A percentile compares a stretch with the other conserved stretches of the same genome.
Conservation (phyloP, 2,113 vertebrate genomes). For the Aplodontia rufa region DNA sequence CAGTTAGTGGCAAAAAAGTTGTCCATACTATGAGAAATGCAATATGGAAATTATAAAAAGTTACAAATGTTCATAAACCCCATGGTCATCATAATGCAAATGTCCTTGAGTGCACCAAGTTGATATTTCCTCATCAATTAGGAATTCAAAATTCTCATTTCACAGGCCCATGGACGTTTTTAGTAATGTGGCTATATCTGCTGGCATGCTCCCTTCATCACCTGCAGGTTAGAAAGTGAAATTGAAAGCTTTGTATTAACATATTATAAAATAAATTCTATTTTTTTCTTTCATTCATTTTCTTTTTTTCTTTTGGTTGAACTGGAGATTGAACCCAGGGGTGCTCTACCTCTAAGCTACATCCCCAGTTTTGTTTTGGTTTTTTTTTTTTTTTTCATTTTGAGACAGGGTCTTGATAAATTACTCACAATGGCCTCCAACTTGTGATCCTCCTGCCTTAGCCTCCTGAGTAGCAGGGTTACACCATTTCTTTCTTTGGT, state of each 20-base stretch:
- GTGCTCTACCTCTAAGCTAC: not conserved
- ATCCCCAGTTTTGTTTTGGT: too few relatives aligned
- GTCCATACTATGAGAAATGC: conserved; percentile 80
- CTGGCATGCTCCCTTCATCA: conserved; percentile 90
- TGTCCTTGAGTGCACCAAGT: conserved; percentile 79
- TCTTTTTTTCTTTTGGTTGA: not conserved
- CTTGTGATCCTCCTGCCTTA: not conserved
- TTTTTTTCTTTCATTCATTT: not conserved
- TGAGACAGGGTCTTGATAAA: not conserved
- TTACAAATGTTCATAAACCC: conserved; percentile 83
- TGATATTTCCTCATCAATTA: conserved; percentile 66
- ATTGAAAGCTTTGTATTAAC: not conserved
- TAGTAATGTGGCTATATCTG: conserved; percentile 95
- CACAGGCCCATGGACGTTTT: conserved; percentile 95
- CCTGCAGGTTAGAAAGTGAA: conserved; percentile 81
- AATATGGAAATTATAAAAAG: conserved; percentile 84
- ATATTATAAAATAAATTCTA: not conserved
- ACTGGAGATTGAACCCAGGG: not conserved
- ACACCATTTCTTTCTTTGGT: not conserved
- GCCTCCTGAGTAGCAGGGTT: not conserved
- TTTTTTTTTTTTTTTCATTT: not conserved
- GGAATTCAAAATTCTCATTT: conserved; percentile 68
- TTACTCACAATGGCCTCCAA: not conserved
- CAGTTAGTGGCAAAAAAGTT: conserved; percentile 77
- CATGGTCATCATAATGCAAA: conserved; percentile 75